phyloP scores from a whole-genome alignment of 2,888 invertebrate species.

The Ophion ellenae region DNA sequence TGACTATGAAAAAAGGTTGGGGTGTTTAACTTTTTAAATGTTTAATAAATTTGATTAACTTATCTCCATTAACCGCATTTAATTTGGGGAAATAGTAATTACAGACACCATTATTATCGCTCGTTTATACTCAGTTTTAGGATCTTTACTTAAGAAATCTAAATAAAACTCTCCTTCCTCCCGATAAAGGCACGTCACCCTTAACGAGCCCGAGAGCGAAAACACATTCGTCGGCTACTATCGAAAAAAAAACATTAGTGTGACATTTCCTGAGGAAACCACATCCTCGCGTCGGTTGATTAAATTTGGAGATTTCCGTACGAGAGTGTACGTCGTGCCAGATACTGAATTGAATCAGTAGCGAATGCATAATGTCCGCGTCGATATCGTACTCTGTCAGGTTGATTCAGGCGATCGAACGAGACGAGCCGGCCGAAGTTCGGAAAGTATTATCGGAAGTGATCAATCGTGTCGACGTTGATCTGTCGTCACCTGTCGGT shows the following conservation, averaged over 20 bases:
- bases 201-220: neutral
- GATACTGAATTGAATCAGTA: constrained; percentile 7
- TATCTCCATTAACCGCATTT: too few species aligned
- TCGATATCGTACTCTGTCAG: constrained; percentile 29
- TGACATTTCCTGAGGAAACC: constrained; percentile 50
- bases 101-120: too few species aligned
- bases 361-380: constrained; percentile 56
- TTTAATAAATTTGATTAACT: too few species aligned
- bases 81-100: too few species aligned
- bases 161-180: too few species aligned
- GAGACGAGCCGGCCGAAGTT: constrained; percentile 55
- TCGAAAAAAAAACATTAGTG: neutral
- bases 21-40: too few species aligned
- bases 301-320: constrained; percentile 39
- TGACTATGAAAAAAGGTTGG: too few species aligned
- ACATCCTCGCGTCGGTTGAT: constrained; percentile 51
- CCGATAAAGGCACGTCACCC: neutral
- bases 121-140: too few species aligned
- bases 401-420: constrained; percentile 67
- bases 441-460: constrained; percentile 57
- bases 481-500: constrained; percentile 63
- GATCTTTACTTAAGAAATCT: too few species aligned
- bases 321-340: constrained; percentile 4
- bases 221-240: neutral
- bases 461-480: constrained; percentile 9